A percentile compares a stretch with the other conserved stretches of the same genome.
Evolutionary conservation across 2,888 invertebrate genomes (phyloP).

Genomic region (Muschampia plurimacula): DNA sequence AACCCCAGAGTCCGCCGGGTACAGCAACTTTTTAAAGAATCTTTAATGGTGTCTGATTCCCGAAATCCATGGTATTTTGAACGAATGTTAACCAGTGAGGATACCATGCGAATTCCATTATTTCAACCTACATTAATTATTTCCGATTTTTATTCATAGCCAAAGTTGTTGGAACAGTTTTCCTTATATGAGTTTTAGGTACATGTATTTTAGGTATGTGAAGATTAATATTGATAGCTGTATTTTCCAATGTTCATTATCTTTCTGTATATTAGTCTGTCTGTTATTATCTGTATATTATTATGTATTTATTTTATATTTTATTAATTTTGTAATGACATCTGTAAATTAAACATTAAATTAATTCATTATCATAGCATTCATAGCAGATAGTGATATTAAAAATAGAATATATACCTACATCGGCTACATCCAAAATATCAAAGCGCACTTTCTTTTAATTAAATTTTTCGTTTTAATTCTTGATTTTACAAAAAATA

Average conservation of each 20-base stretch:
- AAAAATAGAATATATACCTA: neutral
- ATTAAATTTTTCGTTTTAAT: no score
- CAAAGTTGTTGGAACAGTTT: constrained; percentile 25
- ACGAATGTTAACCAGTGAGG: constrained; percentile 47
- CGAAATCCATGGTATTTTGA: constrained; percentile 57
- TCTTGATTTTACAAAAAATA: no score
- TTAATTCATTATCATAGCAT: neutral
- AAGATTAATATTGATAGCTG: constrained; percentile 18
- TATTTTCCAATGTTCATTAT: neutral
- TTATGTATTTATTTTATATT: neutral
- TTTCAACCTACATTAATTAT: constrained; percentile 28
- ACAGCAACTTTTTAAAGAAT: constrained; percentile 79
- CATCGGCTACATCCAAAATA: no score
- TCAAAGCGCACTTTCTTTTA: no score
- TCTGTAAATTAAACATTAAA: neutral
- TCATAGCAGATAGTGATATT: neutral
- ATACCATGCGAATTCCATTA: constrained; percentile 57
- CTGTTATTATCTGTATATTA: no score
- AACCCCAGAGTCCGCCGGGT: constrained; percentile 80
- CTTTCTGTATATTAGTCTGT: neutral
- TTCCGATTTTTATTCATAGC: constrained; percentile 12
- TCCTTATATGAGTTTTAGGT: constrained; percentile 28
- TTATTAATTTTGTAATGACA: neutral
- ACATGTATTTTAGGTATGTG: neutral
- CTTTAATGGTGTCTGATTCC: constrained; percentile 57